Percentiles rank a stretch among this genome's conserved stretches.
These are phyloP conservation scores for Boloria euphrosyne DNA, from an alignment of 2,888 invertebrate genomes.

Conservation along the genomic window DNA sequence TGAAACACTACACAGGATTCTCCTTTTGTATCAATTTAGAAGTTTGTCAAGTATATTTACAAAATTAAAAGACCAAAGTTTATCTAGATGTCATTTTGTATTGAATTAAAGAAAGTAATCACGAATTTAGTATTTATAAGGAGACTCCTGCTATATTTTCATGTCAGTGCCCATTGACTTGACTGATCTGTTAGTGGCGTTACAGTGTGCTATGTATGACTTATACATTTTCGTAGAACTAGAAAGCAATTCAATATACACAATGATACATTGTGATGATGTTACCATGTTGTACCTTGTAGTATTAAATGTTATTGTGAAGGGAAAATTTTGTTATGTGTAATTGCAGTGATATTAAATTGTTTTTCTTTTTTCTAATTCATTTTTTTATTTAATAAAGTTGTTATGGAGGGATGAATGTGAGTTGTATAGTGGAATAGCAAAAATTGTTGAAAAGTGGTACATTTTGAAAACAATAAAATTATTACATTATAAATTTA, in stretches of 20 bases:
- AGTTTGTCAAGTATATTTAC: background rate
- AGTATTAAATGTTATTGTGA: conserved; percentile 66
- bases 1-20: conserved; percentile 4
- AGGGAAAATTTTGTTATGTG: conserved; percentile 68
- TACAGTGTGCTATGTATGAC: conserved; percentile 19
- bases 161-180: conserved; percentile 14
- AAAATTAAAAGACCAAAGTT: conserved; percentile 16
- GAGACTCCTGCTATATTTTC: conserved; percentile 9
- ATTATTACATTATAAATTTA: too few relatives aligned
- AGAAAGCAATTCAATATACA: conserved; percentile 15
- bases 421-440: background rate
- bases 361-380: conserved; percentile 54
- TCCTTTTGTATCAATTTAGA: background rate
- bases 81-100: conserved; percentile 4
- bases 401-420: background rate
- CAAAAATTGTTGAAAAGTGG: too few relatives aligned
- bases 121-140: conserved; percentile 18
- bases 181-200: conserved; percentile 2
- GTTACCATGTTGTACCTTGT: conserved; percentile 60
- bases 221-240: conserved; percentile 21
- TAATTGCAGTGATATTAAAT: conserved; percentile 73
- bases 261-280: conserved; percentile 42
- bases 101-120: background rate
- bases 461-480: too few relatives aligned
- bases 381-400: conserved; percentile 31